A percentile compares a stretch with the other conserved stretches of the same genome.
These are phyloP conservation scores for Acomys russatus DNA, from an alignment of 2,797 vertebrate species.

Conservation along the genomic window DNA sequence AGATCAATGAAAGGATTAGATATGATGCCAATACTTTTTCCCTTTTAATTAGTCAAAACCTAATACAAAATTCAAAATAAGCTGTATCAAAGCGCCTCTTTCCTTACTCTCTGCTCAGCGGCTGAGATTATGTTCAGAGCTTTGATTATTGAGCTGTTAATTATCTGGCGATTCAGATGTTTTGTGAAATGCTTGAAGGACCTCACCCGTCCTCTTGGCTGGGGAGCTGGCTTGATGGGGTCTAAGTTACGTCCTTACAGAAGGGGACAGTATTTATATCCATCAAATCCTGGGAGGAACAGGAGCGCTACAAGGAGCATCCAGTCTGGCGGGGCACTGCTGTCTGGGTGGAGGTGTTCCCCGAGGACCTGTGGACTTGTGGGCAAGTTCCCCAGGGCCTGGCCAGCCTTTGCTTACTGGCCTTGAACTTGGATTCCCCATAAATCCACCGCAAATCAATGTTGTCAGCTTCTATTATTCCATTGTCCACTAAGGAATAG, in stretches of 20 bases:
- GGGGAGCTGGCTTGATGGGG: neutral
- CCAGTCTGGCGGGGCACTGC: neutral
- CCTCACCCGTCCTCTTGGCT: neutral
- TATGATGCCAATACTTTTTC: slow-evolving; percentile 58
- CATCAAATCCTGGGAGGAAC: neutral
- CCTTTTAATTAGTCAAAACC: slow-evolving; percentile 78
- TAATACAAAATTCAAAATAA: slow-evolving; percentile 70
- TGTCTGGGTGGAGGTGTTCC: slow-evolving; percentile 18
- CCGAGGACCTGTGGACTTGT: neutral
- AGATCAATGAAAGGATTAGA: slow-evolving; percentile 81
- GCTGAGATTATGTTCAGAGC: slow-evolving; percentile 72
- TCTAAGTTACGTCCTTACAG: neutral
- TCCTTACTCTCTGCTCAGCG: slow-evolving; percentile 52
- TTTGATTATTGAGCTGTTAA: slow-evolving; percentile 73
- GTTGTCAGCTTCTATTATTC: slow-evolving; percentile 77
- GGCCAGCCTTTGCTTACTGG: slow-evolving; percentile 55
- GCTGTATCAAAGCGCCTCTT: slow-evolving; percentile 61
- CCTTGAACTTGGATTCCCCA: slow-evolving; percentile 75
- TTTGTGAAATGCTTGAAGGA: slow-evolving; percentile 43
- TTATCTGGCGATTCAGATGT: slow-evolving; percentile 64
- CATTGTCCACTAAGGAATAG: slow-evolving; percentile 71
- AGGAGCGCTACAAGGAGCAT: neutral
- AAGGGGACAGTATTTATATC: neutral
- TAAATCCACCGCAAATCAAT: slow-evolving; percentile 78
- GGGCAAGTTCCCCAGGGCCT: slow-evolving; percentile 30